These are phyloP conservation scores for Myanophis thanlyinensis DNA, from an alignment of 2,113 vertebrate species.

Conservation along the genomic window DNA sequence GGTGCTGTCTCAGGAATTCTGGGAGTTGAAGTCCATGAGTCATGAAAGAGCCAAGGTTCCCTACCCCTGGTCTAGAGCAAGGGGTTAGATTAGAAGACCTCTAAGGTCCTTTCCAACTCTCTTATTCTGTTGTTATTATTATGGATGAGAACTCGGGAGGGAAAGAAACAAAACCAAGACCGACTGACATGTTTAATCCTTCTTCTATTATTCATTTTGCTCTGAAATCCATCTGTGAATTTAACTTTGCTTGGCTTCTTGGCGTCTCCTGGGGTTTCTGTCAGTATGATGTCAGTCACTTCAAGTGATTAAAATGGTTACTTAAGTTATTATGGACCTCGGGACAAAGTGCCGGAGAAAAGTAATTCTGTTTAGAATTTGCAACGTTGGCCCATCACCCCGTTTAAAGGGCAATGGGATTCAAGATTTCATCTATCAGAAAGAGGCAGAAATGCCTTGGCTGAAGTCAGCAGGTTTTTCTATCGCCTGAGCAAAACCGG, in stretches of 20 bases:
- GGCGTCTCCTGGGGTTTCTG: conserved; percentile 1
- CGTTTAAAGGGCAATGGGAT: neutral
- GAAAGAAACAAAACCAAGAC: neutral
- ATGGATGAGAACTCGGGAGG: neutral
- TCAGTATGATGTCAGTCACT: neutral
- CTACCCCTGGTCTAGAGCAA: no score
- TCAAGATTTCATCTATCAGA: neutral
- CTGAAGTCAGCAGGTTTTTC: neutral
- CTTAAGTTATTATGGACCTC: conserved; percentile 4
- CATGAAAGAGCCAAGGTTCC: no score
- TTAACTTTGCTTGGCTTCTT: neutral
- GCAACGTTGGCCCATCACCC: neutral
- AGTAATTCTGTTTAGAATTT: conserved; percentile 14
- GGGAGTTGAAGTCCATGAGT: no score
- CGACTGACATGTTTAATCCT: no score
- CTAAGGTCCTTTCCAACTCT: neutral
- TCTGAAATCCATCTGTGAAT: neutral
- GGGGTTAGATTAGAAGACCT: neutral
- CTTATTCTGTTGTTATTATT: neutral
- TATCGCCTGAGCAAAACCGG: neutral
- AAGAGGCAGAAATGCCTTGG: neutral
- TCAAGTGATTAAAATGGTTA: neutral
- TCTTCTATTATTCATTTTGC: neutral
- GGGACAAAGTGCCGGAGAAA: neutral
- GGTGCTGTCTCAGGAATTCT: no score